Conservation (phyloP, 2,113 vertebrate species). For the Oncorhynchus nerka region DNA sequence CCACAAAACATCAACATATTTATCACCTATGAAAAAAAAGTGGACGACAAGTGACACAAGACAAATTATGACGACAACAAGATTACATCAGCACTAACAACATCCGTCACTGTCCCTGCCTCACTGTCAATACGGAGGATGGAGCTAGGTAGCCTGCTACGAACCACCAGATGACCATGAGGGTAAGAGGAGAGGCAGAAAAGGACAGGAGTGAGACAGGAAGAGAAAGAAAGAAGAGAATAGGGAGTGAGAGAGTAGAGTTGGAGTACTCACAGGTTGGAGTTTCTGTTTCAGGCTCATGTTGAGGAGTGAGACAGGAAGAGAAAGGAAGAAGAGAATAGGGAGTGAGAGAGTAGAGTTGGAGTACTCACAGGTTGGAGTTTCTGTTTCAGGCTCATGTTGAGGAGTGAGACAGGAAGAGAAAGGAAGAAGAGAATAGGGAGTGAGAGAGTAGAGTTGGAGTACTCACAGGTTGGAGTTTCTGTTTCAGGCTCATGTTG, state of each 20-base stretch:
- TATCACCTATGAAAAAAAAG: neutral
- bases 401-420: neutral
- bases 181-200: neutral
- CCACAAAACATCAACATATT: neutral
- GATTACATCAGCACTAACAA: neutral
- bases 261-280: slow-evolving; percentile 71
- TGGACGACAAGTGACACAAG: neutral
- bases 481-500: slow-evolving; percentile 73
- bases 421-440: neutral
- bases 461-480: slow-evolving; percentile 76
- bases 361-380: slow-evolving; percentile 75
- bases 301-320: slow-evolving; percentile 16
- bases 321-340: neutral
- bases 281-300: slow-evolving; percentile 77
- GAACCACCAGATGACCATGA: neutral
- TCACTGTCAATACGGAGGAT: neutral
- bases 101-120: neutral
- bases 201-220: neutral
- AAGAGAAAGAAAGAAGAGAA: neutral
- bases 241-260: neutral
- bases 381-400: slow-evolving; percentile 75
- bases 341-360: neutral
- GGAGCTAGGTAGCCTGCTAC: neutral
- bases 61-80: neutral
- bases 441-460: neutral